Percentiles rank a stretch among this genome's conserved stretches.
Evolutionary conservation across 2,797 vertebrate species (phyloP).

Genomic region (Tadarida brasiliensis): DNA sequence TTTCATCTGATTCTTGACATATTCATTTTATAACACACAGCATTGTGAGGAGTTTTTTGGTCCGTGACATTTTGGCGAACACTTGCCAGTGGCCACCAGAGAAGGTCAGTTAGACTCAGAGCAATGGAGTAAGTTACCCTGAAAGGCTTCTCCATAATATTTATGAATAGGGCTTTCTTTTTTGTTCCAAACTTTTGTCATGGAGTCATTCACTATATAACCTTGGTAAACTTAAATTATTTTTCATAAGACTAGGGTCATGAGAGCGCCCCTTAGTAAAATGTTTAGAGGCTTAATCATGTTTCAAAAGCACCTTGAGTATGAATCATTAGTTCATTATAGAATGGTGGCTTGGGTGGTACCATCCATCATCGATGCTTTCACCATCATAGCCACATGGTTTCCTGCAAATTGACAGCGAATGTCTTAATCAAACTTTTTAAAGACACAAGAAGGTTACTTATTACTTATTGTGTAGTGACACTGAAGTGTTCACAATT

Average conservation of each 20-base stretch:
- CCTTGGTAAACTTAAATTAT: constrained; percentile 65
- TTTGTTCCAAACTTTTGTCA: neutral
- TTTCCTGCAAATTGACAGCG: constrained; percentile 56
- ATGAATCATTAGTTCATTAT: constrained; percentile 74
- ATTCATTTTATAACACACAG: constrained; percentile 74
- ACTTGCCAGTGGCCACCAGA: constrained; percentile 76
- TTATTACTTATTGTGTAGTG: constrained; percentile 40
- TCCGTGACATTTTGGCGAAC: constrained; percentile 81
- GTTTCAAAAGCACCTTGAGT: constrained; percentile 78
- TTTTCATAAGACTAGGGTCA: constrained; percentile 37
- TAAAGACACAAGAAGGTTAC: constrained; percentile 58
- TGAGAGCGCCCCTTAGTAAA: constrained; percentile 37
- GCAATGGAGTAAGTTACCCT: constrained; percentile 56
- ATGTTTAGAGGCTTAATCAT: constrained; percentile 71
- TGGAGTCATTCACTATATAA: neutral
- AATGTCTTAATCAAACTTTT: constrained; percentile 62
- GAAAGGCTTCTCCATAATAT: constrained; percentile 30
- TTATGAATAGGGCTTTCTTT: constrained; percentile 14
- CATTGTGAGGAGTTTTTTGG: constrained; percentile 68
- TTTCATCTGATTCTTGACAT: constrained; percentile 81
- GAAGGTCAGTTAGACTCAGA: constrained; percentile 76
- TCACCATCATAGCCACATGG: neutral
- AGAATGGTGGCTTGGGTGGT: constrained; percentile 46
- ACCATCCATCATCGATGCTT: constrained; percentile 7
- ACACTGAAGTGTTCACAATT: neutral